These are phyloP conservation scores for Iphiclides podalirius DNA, from an alignment of 2,888 invertebrate genomes.

Conservation along the genomic window DNA sequence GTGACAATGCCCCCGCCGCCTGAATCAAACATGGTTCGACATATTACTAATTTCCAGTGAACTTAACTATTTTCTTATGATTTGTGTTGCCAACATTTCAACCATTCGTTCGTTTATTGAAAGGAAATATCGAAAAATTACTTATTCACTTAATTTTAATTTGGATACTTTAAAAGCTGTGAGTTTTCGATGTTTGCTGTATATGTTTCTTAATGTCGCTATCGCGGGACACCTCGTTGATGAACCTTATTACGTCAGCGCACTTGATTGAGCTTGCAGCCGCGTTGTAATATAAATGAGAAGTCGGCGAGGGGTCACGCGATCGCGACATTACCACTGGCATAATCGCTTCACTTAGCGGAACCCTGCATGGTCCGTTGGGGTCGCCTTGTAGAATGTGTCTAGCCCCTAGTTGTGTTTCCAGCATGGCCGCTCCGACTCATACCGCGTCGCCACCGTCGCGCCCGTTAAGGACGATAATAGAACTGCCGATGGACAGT, in stretches of 20 bases:
- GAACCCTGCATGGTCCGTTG: constrained; percentile 64
- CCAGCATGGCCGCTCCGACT: constrained; percentile 97
- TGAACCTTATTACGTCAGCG: background rate
- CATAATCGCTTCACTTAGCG: constrained; percentile 43
- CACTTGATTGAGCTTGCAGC: background rate
- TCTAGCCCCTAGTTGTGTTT: constrained; percentile 81
- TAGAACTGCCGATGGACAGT: constrained; percentile 96
- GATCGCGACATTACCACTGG: constrained; percentile 45
- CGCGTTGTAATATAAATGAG: background rate
- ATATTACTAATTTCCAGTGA: background rate
- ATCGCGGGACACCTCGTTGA: constrained; percentile 1
- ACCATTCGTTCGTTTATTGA: constrained; percentile 8
- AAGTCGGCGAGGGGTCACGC: constrained; percentile 35
- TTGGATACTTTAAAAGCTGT: too few relatives aligned
- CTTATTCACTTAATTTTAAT: too few relatives aligned
- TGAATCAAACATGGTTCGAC: constrained; percentile 6
- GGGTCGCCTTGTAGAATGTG: constrained; percentile 76
- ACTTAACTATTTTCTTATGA: too few relatives aligned
- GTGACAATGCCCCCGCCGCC: constrained; percentile 33
- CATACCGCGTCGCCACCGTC: constrained; percentile 98
- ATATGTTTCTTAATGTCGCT: constrained; percentile 3
- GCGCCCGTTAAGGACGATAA: constrained; percentile 95
- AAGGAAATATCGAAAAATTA: constrained; percentile 7
- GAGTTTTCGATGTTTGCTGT: constrained; percentile 10
- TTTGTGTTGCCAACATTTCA: constrained; percentile 1